These are phyloP conservation scores for Oxygymnocypris stewartii DNA, from an alignment of 2,113 vertebrate genomes.

Conservation along the genomic window DNA sequence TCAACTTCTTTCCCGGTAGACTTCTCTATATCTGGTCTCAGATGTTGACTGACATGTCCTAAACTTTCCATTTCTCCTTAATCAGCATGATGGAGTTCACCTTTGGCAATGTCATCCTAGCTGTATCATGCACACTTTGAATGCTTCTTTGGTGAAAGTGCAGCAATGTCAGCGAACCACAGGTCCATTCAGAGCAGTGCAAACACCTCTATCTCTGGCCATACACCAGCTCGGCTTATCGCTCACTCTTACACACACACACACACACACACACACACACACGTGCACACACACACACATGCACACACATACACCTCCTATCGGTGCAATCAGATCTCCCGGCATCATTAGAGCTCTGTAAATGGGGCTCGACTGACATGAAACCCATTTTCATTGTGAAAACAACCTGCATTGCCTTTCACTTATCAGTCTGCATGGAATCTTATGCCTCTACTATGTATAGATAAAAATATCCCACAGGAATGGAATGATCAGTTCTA, in stretches of 20 bases:
- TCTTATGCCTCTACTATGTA: slow-evolving; percentile 31
- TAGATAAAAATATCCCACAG: slow-evolving; percentile 24
- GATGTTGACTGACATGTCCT: slow-evolving; percentile 17
- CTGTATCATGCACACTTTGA: background rate
- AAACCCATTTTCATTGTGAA: slow-evolving; percentile 61
- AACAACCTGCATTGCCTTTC: slow-evolving; percentile 50
- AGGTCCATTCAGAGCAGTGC: slow-evolving; percentile 50
- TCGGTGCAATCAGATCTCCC: slow-evolving; percentile 71
- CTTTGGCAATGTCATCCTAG: slow-evolving; percentile 38
- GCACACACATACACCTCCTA: slow-evolving; percentile 65
- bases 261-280: slow-evolving; percentile 57
- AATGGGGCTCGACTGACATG: slow-evolving; percentile 57
- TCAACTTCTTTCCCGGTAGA: slow-evolving; percentile 1
- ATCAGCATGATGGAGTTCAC: slow-evolving; percentile 31
- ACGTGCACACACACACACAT: slow-evolving; percentile 62
- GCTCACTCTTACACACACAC: slow-evolving; percentile 67
- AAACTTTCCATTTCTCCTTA: slow-evolving; percentile 48
- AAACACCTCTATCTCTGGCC: slow-evolving; percentile 30
- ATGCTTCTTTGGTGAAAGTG: slow-evolving; percentile 35
- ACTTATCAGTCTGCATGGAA: slow-evolving; percentile 54
- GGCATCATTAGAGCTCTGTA: slow-evolving; percentile 67
- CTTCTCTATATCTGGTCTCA: slow-evolving; percentile 27
- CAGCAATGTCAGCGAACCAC: slow-evolving; percentile 35
- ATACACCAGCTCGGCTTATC: slow-evolving; percentile 69
- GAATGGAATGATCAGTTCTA: background rate